Evolutionary conservation across 2,113 vertebrate genomes (phyloP), one percentile per base, ranked within the genome.

Genomic region (Labeo catla): DNA sequence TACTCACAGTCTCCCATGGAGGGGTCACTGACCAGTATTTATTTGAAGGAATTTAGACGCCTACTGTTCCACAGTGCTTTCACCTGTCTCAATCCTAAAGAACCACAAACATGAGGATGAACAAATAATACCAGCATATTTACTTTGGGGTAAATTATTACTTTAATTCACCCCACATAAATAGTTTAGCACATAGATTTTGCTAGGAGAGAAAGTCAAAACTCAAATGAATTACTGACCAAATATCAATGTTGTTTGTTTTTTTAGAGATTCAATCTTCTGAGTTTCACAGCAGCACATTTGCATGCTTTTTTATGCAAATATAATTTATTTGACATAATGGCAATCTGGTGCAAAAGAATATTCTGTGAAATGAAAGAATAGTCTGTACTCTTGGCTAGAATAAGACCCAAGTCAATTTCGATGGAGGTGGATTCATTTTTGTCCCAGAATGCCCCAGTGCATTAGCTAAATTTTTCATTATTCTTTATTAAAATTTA

Each of bases 321-420:
- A 68, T 52, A 36, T 82, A 19, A 66, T 82, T 81, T 66, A 68
- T 81, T 68, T 50, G 7, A 52, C 13, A 82, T 34, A 50, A 52
- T 21, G 45, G 45, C 8, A 68, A 52, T 68, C 63, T 50, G 63
- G 59, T 70, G 45, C 47, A 54, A 77, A 50, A 36, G 13, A 6
- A 77, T 77, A 52, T 76, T 34, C 28, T 54, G 5, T 54, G 9
- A 36, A 21, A 52, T 82, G 28, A 82, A 52, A 11, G 28, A 52
- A 70, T 45, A 50, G 80, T 11, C 76, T 43, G 54, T 52, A 28
- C 79, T 65, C 79, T 28, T 43, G 11, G 78, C 57, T 9, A 47
- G 78, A 47, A 50, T 47, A 66, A 49, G 66, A 34, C 43, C 80
- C n/a, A 82, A 82, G 43, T 65, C 7, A 65, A 65, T 65, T 81